Conservation (phyloP, 2,113 vertebrate genomes). For the Sterna hirundo region DNA sequence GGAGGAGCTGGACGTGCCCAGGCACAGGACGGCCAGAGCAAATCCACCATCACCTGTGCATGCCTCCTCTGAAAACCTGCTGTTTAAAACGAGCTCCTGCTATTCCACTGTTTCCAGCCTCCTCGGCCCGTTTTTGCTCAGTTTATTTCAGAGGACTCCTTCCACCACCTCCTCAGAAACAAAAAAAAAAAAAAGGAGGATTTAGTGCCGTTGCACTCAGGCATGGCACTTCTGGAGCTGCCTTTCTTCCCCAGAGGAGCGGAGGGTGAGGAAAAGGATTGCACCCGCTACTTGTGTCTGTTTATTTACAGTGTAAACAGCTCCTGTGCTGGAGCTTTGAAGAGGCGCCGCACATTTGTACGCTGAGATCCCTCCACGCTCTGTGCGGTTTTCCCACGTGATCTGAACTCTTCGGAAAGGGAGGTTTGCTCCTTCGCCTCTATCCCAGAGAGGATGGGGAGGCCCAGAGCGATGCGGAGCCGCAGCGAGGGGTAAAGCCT, state of each 20-base stretch:
- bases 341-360: constrained; percentile 55
- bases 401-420: background rate
- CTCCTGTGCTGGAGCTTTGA: constrained; percentile 64
- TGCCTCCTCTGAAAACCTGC: background rate
- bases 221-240: background rate
- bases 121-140: background rate
- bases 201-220: rapidly evolving
- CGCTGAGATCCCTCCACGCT: constrained; percentile 14
- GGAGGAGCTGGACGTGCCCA: background rate
- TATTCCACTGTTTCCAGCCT: background rate
- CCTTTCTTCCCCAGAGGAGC: background rate
- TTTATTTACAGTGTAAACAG: constrained; percentile 73
- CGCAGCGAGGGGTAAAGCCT: background rate
- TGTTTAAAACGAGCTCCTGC: background rate
- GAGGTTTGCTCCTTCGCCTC: background rate
- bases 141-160: background rate
- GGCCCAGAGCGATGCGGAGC: background rate
- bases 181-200: background rate
- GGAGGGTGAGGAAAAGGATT: background rate
- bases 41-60: background rate
- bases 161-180: rapidly evolving
- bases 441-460: background rate
- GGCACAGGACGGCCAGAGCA: background rate
- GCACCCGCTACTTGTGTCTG: constrained; percentile 41
- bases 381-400: constrained; percentile 57